These are phyloP conservation scores for Podargus strigoides DNA, from an alignment of 2,797 vertebrate species.

Conservation along the genomic window DNA sequence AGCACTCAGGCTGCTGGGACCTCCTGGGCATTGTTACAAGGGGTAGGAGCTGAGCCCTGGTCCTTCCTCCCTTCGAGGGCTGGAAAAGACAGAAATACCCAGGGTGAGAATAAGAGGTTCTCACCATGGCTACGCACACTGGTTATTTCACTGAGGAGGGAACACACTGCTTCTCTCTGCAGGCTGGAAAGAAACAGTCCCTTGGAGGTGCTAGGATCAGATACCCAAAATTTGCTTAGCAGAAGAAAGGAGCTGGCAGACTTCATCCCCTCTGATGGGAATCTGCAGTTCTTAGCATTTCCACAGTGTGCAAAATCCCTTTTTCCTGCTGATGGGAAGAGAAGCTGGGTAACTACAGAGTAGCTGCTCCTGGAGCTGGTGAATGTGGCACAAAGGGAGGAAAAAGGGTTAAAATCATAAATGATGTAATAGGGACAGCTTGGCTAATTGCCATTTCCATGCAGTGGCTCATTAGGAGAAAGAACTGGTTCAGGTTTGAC, in stretches of 20 bases:
- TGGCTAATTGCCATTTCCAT: not conserved
- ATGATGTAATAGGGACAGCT: not conserved
- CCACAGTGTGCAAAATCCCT: not conserved
- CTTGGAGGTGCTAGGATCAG: not conserved
- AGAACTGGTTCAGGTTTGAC: not conserved
- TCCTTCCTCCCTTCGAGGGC: not conserved
- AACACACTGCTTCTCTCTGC: not conserved
- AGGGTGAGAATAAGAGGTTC: not conserved
- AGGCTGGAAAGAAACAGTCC: not conserved
- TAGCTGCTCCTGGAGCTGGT: not conserved
- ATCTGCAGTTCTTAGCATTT: not conserved
- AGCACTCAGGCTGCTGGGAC: not conserved
- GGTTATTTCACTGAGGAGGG: not conserved
- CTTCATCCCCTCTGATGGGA: not conserved
- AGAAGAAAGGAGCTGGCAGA: not conserved
- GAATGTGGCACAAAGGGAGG: not conserved
- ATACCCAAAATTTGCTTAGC: not conserved
- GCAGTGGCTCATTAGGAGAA: not conserved
- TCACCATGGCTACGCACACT: not conserved
- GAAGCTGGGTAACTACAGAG: not conserved
- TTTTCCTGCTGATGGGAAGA: not conserved
- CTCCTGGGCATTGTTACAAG: accelerated
- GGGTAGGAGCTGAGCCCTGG: not conserved
- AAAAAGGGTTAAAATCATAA: not conserved
- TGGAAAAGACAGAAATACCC: not conserved